Conservation (phyloP, 2,888 invertebrate species). For the Belgica antarctica region DNA sequence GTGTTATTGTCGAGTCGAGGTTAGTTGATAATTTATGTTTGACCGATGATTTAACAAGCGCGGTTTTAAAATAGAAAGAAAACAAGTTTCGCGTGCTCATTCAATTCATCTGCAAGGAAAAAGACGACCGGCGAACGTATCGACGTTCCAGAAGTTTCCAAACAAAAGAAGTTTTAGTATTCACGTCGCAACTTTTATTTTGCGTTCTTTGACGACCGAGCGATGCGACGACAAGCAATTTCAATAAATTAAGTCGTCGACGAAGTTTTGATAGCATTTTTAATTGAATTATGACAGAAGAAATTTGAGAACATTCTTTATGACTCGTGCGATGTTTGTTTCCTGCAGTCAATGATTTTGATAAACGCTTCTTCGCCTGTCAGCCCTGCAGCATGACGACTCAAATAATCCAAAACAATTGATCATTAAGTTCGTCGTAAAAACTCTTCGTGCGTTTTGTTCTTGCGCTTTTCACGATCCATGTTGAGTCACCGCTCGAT, state of each 20-base stretch:
- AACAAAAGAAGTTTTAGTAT: background rate
- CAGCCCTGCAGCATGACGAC: background rate
- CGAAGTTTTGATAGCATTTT: background rate
- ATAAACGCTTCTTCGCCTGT: background rate
- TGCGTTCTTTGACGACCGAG: too few species aligned
- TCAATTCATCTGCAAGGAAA: constrained; percentile 8
- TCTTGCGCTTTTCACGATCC: constrained; percentile 23
- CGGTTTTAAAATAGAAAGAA: constrained; percentile 4
- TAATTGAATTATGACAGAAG: constrained; percentile 17
- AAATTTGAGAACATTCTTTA: background rate
- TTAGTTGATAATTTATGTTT: too few species aligned
- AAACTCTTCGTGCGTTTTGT: constrained; percentile 12
- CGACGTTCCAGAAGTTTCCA: constrained; percentile 1
- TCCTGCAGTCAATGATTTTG: constrained; percentile 1
- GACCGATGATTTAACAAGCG: background rate
- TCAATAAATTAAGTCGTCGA: too few species aligned
- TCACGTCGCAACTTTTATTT: background rate
- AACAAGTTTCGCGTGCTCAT: constrained; percentile 7
- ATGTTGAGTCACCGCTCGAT: constrained; percentile 15
- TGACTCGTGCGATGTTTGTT: background rate
- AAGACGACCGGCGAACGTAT: too few species aligned
- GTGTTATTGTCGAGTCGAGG: too few species aligned
- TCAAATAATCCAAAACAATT: constrained; percentile 16
- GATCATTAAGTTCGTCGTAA: constrained; percentile 23
- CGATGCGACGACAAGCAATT: too few species aligned